A percentile compares a stretch with the other conserved stretches of the same genome.
phyloP scores from a whole-genome alignment of 2,888 invertebrate genomes.

The Tenodera sinensis region DNA sequence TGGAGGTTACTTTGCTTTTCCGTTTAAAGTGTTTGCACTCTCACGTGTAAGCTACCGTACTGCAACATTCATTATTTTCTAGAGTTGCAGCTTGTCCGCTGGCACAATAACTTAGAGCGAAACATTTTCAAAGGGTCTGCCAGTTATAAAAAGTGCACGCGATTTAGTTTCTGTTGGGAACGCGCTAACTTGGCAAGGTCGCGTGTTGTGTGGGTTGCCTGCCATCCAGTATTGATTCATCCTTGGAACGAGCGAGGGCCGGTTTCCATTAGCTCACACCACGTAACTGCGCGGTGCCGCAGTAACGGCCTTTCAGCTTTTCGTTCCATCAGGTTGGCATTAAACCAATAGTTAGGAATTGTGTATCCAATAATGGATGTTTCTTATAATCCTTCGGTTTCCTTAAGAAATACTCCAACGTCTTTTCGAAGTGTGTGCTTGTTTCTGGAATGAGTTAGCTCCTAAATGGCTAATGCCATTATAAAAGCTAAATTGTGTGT shows the following conservation, averaged over 20 bases:
- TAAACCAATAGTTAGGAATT: background rate
- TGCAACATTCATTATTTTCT: background rate
- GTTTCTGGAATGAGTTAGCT: too few species aligned
- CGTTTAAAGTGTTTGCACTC: too few species aligned
- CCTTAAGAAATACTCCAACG: too few species aligned
- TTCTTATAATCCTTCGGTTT: too few species aligned
- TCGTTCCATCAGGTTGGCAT: background rate
- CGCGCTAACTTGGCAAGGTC: background rate
- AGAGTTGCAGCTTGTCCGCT: background rate
- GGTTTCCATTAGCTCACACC: background rate
- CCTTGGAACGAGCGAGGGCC: background rate
- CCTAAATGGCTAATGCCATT: too few species aligned
- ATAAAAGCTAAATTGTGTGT: too few species aligned
- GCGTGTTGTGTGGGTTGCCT: background rate
- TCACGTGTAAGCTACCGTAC: too few species aligned
- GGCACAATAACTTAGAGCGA: background rate
- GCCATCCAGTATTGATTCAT: background rate
- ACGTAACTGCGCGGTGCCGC: background rate
- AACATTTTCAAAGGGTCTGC: background rate
- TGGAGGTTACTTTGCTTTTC: too few species aligned
- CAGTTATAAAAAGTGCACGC: background rate
- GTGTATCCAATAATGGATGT: too few species aligned
- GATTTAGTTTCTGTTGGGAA: background rate
- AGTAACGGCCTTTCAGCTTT: background rate
- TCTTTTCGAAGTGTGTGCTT: too few species aligned